phyloP scores from a whole-genome alignment of 2,113 vertebrate genomes.

The Nothobranchius kuhntae region DNA sequence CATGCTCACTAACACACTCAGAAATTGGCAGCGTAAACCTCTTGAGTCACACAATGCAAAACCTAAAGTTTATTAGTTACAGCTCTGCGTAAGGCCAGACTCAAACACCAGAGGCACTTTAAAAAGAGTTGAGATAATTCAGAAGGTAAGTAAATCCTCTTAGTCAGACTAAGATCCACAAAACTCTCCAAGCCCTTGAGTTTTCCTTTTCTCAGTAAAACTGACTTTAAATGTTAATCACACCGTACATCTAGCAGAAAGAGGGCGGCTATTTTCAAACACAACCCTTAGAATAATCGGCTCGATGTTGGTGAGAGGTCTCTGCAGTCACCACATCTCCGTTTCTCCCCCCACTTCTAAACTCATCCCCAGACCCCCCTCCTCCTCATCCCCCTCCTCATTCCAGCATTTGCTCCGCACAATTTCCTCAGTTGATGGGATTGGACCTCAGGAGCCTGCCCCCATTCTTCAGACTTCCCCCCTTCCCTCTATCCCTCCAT shows the following conservation, averaged over 20 bases:
- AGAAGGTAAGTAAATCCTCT: not conserved
- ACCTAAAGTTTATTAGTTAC: not conserved
- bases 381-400: conserved; percentile 31
- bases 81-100: not conserved
- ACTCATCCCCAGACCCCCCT: conserved; percentile 41
- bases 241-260: not conserved
- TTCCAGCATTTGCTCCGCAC: conserved; percentile 67
- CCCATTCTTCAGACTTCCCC: conserved; percentile 58
- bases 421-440: conserved; percentile 76
- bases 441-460: conserved; percentile 65
- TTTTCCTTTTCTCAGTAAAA: not conserved
- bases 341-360: conserved; percentile 19
- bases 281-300: conserved; percentile 34
- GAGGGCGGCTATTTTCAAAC: not conserved
- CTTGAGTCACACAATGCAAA: not conserved
- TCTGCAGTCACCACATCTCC: conserved; percentile 36
- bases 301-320: conserved; percentile 24
- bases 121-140: not conserved
- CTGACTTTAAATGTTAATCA: not conserved
- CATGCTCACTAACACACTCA: conserved; percentile 7
- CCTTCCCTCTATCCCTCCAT: conserved; percentile 41
- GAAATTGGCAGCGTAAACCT: not conserved
- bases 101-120: not conserved
- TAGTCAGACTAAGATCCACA: not conserved
- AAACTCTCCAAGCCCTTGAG: not conserved